phyloP scores from a whole-genome alignment of 2,113 vertebrate genomes.

The Okapia johnstoni region DNA sequence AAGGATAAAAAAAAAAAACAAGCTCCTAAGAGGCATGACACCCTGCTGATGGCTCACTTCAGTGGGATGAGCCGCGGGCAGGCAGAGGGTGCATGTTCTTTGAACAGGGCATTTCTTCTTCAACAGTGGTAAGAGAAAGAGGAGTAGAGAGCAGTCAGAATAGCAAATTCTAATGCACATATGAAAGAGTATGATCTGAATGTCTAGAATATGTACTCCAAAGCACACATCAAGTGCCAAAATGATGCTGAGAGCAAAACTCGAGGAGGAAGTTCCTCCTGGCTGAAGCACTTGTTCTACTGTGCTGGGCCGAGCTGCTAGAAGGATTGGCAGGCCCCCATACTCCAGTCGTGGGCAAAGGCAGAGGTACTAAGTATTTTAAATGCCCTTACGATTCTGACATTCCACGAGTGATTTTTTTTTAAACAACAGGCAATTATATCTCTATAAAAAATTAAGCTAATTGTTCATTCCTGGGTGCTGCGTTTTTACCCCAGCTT shows the following conservation, averaged over 20 bases:
- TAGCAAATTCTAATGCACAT: not conserved
- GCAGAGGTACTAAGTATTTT: not conserved
- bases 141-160: not conserved
- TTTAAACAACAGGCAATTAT: not conserved
- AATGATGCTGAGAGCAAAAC: not conserved
- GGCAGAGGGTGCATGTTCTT: not conserved
- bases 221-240: not conserved
- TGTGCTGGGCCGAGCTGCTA: not conserved
- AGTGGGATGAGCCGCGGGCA: not conserved
- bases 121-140: not conserved
- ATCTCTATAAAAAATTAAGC: not conserved
- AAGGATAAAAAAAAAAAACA: not conserved
- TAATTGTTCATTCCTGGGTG: not conserved
- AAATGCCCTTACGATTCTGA: not conserved
- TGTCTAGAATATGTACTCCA: not conserved
- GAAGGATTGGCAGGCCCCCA: not conserved
- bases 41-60: not conserved
- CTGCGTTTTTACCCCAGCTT: not conserved
- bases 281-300: not conserved
- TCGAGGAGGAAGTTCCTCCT: not conserved
- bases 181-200: not conserved
- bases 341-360: not conserved
- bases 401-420: not conserved
- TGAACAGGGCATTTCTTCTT: not conserved
- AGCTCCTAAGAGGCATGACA: not conserved